phyloP scores from a whole-genome alignment of 2,797 vertebrate species.

The Melanotaenia parkinsoni region DNA sequence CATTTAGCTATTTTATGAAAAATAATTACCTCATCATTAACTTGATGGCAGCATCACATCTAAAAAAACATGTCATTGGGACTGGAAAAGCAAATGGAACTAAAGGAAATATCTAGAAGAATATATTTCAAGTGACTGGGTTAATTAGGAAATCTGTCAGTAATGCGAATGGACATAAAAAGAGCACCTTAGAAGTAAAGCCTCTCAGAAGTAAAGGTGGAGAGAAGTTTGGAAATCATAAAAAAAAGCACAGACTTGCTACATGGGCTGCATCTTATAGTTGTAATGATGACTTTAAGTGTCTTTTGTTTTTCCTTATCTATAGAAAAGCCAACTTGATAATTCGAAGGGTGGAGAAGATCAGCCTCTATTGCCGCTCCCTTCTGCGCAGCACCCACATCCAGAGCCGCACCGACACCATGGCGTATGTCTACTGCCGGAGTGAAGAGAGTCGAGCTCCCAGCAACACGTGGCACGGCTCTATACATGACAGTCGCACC shows the following conservation, averaged over 20 bases:
- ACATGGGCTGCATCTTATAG: too few relatives aligned
- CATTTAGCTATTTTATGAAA: background rate
- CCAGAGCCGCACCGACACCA: constrained; percentile 95
- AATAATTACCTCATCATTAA: background rate
- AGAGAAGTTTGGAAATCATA: background rate
- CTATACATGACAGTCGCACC: constrained; percentile 92
- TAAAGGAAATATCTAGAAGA: background rate
- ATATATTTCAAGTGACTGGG: background rate
- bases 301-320: background rate
- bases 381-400: constrained; percentile 94
- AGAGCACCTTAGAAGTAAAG: background rate
- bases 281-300: background rate
- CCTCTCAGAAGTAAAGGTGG: background rate
- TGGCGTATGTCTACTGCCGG: constrained; percentile 92
- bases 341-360: constrained; percentile 90
- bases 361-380: constrained; percentile 88
- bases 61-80: too few relatives aligned
- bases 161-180: background rate
- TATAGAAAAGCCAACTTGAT: constrained; percentile 96
- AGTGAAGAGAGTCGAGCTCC: constrained; percentile 87
- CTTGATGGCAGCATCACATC: background rate
- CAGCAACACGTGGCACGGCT: constrained; percentile 87
- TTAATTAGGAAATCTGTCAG: background rate
- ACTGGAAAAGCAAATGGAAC: background rate
- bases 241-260: background rate